These are phyloP conservation scores for Brachionus rubens DNA, from an alignment of 1,140 invertebrate genomes.

Conservation along the genomic window DNA sequence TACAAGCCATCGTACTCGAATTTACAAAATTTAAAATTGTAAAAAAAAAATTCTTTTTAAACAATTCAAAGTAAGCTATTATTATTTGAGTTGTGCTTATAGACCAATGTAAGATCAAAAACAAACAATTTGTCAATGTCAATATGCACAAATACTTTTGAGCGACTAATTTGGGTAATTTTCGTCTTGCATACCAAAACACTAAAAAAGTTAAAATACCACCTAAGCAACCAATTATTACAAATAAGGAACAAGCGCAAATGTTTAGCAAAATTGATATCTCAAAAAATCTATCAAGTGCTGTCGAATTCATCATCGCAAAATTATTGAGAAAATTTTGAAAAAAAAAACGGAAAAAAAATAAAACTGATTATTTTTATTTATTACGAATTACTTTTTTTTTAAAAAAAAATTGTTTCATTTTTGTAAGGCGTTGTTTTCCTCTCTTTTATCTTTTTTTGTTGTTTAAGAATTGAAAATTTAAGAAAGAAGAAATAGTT, in stretches of 20 bases:
- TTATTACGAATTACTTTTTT: no score
- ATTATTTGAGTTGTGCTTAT: slow-evolving; percentile 33
- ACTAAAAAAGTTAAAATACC: neutral
- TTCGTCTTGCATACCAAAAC: neutral
- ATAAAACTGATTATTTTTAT: no score
- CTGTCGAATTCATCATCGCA: neutral
- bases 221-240: neutral
- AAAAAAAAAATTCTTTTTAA: neutral
- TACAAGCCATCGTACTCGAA: neutral
- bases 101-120: slow-evolving; percentile 5
- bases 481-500: no score
- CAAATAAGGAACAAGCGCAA: neutral
- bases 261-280: slow-evolving; percentile 3
- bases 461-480: no score
- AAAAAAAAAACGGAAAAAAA: no score
- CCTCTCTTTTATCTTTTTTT: no score
- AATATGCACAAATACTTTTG: neutral
- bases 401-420: no score
- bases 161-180: neutral
- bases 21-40: neutral
- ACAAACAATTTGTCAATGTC: neutral
- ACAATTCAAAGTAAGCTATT: neutral
- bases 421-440: no score
- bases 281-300: neutral
- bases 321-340: no score